A percentile compares a stretch with the other conserved stretches of the same genome.
These are phyloP conservation scores for Dasypus novemcinctus DNA, from an alignment of 2,113 vertebrate genomes.

Conservation along the genomic window DNA sequence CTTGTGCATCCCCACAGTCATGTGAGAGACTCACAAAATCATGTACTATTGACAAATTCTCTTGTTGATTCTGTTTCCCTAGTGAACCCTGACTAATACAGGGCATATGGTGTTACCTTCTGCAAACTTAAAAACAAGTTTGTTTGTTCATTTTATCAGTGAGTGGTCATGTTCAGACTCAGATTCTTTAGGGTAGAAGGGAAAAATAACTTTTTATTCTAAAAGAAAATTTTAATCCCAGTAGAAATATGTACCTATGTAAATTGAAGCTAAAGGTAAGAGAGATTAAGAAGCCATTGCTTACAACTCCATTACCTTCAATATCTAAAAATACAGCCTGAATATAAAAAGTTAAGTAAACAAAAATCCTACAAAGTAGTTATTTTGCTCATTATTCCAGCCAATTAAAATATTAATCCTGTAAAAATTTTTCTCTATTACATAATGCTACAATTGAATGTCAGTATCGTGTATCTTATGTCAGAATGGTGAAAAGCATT, in stretches of 20 bases:
- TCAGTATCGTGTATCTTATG: neutral
- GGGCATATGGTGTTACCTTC: conserved; percentile 95
- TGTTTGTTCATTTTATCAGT: conserved; percentile 81
- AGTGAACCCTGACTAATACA: no score
- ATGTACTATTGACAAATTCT: neutral
- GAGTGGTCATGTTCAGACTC: conserved; percentile 86
- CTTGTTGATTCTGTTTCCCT: no score
- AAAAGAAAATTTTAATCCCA: neutral
- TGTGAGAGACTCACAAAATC: no score
- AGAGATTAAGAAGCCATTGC: neutral
- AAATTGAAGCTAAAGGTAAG: conserved; percentile 12
- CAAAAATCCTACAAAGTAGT: conserved; percentile 28
- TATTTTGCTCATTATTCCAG: conserved; percentile 37
- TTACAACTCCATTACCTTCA: neutral
- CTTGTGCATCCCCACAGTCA: no score
- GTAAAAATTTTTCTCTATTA: conserved; percentile 6
- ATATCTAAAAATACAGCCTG: conserved; percentile 4
- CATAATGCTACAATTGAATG: conserved; percentile 26
- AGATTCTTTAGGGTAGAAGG: conserved; percentile 80
- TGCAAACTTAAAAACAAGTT: conserved; percentile 90
- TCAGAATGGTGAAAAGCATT: conserved; percentile 47
- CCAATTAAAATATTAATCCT: conserved; percentile 2
- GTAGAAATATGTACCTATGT: neutral
- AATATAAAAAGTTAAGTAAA: conserved; percentile 47
- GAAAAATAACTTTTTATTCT: neutral